Conservation (phyloP, 2,797 vertebrate species). For the Ambastaia sidthimunki region DNA sequence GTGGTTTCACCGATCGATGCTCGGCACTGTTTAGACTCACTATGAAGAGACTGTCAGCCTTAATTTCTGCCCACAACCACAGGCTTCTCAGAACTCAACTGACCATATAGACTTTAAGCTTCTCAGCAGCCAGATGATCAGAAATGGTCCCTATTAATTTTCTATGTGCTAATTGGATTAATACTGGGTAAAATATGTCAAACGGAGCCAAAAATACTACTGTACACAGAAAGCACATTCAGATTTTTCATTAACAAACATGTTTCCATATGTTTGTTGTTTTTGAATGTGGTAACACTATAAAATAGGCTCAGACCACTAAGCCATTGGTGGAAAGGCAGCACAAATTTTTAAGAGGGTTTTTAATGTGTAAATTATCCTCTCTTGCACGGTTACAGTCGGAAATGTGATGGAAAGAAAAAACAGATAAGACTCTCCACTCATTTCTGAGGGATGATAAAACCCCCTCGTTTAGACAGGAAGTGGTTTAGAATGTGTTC, state of each 20-base stretch:
- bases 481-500: slow-evolving; percentile 40
- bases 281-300: neutral
- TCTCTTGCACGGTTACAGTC: neutral
- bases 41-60: slow-evolving; percentile 10
- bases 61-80: slow-evolving; percentile 34
- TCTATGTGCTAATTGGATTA: neutral
- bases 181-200: neutral
- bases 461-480: slow-evolving; percentile 19
- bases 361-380: neutral
- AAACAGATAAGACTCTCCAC: slow-evolving; percentile 15
- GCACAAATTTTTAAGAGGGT: neutral
- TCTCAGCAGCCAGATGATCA: slow-evolving; percentile 14
- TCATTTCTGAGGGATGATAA: slow-evolving; percentile 47
- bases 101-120: slow-evolving; percentile 6
- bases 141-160: neutral
- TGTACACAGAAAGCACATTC: too few relatives aligned
- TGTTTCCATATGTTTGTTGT: neutral
- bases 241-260: neutral
- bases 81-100: slow-evolving; percentile 28
- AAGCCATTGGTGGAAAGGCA: neutral
- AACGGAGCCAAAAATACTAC: neutral
- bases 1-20: neutral
- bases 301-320: neutral
- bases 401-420: slow-evolving; percentile 29
- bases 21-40: slow-evolving; percentile 22